phyloP scores from a whole-genome alignment of 2,113 vertebrate genomes.

The Pantherophis guttatus region DNA sequence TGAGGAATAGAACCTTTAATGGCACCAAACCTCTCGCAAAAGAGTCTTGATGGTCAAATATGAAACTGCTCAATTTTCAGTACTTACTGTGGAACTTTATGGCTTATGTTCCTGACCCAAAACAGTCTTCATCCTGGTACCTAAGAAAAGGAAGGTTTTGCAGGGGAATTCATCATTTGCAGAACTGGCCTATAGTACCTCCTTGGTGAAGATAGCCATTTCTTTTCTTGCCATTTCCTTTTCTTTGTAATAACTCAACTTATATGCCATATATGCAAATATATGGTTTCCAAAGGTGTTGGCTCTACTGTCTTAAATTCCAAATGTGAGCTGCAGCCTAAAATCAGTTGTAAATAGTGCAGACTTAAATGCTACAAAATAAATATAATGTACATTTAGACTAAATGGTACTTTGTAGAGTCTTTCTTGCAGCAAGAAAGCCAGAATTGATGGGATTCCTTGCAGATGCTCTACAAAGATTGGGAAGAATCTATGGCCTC shows the following conservation, averaged over 20 bases:
- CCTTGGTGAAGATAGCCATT: conserved; percentile 33
- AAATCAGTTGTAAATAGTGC: conserved; percentile 72
- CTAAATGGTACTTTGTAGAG: conserved; percentile 6
- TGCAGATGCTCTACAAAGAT: not conserved
- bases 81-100: conserved; percentile 32
- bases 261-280: conserved; percentile 52
- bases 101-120: conserved; percentile 37
- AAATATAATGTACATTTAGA: conserved; percentile 66
- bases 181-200: conserved; percentile 19
- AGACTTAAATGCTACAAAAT: conserved; percentile 64
- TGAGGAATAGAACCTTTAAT: conserved; percentile 70
- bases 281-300: conserved; percentile 48
- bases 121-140: conserved; percentile 19
- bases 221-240: conserved; percentile 54
- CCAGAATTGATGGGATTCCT: not conserved
- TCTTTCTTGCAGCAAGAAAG: conserved; percentile 21
- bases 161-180: conserved; percentile 45
- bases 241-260: conserved; percentile 17
- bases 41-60: conserved; percentile 13
- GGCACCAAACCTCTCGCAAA: accelerated
- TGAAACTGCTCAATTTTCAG: conserved; percentile 54
- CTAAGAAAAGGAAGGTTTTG: conserved; percentile 28
- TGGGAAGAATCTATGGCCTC: not conserved
- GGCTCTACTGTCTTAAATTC: conserved; percentile 54
- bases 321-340: conserved; percentile 56